phyloP scores from a whole-genome alignment of 2,113 vertebrate genomes.

The Onychorhynchus coronatus region DNA sequence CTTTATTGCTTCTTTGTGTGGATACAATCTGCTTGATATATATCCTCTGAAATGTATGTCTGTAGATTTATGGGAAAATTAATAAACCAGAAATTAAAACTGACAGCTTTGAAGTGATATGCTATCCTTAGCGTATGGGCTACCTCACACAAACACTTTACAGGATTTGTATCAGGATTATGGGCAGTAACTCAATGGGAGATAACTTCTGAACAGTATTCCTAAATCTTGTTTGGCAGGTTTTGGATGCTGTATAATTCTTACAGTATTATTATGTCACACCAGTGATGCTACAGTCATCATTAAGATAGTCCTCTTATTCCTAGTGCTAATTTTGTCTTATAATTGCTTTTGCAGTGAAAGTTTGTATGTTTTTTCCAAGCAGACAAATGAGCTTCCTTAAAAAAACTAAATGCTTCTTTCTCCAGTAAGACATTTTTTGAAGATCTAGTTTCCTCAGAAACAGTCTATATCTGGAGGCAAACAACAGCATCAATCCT shows the following conservation, averaged over 20 bases:
- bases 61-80: slow-evolving; percentile 75
- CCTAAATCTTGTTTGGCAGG: slow-evolving; percentile 78
- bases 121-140: slow-evolving; percentile 78
- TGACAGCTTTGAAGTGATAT: slow-evolving; percentile 75
- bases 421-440: slow-evolving; percentile 2
- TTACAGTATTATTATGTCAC: slow-evolving; percentile 64
- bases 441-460: background rate
- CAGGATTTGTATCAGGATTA: slow-evolving; percentile 74
- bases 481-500: background rate
- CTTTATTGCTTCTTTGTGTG: slow-evolving; percentile 60
- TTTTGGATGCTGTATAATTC: slow-evolving; percentile 74
- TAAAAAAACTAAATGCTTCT: slow-evolving; percentile 14
- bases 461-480: background rate
- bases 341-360: slow-evolving; percentile 36
- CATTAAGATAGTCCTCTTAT: slow-evolving; percentile 63
- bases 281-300: slow-evolving; percentile 56
- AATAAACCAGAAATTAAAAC: slow-evolving; percentile 78
- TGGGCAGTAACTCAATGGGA: slow-evolving; percentile 75
- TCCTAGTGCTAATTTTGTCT: slow-evolving; percentile 41
- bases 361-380: background rate
- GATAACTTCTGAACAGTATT: slow-evolving; percentile 74
- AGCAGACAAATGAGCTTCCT: slow-evolving; percentile 24
- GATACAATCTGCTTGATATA: slow-evolving; percentile 62
- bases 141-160: slow-evolving; percentile 65
- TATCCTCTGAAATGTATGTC: slow-evolving; percentile 66